These are phyloP conservation scores for Marmota flaviventris DNA, from an alignment of 2,113 vertebrate genomes.

Conservation along the genomic window DNA sequence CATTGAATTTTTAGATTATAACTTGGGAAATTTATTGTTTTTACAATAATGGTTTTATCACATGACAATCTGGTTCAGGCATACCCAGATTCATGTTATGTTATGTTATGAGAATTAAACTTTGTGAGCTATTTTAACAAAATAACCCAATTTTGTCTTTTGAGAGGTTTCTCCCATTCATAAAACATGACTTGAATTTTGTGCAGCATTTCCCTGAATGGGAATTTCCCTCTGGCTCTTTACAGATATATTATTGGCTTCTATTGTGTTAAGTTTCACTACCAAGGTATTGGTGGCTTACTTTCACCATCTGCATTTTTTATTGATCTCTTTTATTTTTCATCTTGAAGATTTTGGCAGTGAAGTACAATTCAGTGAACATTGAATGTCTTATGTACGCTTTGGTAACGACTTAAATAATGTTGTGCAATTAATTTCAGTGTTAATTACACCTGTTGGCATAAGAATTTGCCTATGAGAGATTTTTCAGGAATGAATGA, in stretches of 20 bases:
- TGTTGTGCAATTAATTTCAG: not conserved
- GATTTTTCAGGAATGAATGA: not conserved
- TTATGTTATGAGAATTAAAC: not conserved
- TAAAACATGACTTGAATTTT: not conserved
- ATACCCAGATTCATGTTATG: not conserved
- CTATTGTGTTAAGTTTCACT: not conserved
- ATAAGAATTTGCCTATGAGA: not conserved
- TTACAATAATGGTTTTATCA: not conserved
- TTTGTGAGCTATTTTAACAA: not conserved
- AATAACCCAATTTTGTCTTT: not conserved
- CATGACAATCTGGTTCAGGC: not conserved
- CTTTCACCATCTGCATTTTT: not conserved
- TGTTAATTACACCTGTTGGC: not conserved
- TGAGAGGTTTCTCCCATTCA: not conserved
- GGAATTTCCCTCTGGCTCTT: not conserved
- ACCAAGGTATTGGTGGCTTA: too few relatives aligned
- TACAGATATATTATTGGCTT: not conserved
- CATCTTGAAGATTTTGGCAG: not conserved
- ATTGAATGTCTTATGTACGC: not conserved
- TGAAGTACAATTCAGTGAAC: not conserved
- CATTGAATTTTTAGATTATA: not conserved
- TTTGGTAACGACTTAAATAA: not conserved
- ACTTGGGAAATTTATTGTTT: not conserved
- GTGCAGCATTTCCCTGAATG: not conserved
- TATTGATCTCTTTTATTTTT: not conserved